phyloP scores from a whole-genome alignment of 2,113 vertebrate species.

The Petrocephalus microphthalmus region DNA sequence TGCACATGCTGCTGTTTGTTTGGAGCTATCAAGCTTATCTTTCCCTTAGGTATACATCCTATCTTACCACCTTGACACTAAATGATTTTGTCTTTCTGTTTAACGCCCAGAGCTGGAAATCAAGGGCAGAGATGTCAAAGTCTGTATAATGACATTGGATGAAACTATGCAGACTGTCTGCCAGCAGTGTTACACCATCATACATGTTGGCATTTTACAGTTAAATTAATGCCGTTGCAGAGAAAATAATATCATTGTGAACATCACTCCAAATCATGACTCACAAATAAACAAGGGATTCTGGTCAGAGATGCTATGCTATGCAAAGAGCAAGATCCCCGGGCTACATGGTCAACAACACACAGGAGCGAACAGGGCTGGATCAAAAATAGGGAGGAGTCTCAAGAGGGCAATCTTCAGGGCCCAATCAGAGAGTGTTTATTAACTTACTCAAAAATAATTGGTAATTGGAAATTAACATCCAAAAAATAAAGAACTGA shows the following conservation, averaged over 20 bases:
- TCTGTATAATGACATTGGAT: neutral
- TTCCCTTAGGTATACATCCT: neutral
- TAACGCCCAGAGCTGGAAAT: neutral
- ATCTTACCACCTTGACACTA: neutral
- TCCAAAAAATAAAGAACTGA: neutral
- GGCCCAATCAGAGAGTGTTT: neutral
- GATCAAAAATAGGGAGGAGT: neutral
- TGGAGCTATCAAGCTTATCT: neutral
- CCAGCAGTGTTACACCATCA: neutral
- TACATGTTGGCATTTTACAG: neutral
- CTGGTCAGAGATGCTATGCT: neutral
- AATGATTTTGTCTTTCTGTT: constrained; percentile 1
- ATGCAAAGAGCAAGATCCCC: neutral
- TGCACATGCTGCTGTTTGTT: neutral
- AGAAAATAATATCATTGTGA: neutral
- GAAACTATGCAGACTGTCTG: neutral
- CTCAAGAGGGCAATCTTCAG: neutral
- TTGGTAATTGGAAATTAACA: neutral
- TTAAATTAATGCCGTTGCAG: neutral
- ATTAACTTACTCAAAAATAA: neutral
- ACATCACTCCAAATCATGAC: neutral
- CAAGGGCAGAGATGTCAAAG: neutral
- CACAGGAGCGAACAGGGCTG: neutral
- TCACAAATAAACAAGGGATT: neutral
- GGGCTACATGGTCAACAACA: neutral